Evolutionary conservation across 2,888 invertebrate species (phyloP), one percentile per base, ranked within the genome.

Genomic region (Drosophila fulvimacula): DNA sequence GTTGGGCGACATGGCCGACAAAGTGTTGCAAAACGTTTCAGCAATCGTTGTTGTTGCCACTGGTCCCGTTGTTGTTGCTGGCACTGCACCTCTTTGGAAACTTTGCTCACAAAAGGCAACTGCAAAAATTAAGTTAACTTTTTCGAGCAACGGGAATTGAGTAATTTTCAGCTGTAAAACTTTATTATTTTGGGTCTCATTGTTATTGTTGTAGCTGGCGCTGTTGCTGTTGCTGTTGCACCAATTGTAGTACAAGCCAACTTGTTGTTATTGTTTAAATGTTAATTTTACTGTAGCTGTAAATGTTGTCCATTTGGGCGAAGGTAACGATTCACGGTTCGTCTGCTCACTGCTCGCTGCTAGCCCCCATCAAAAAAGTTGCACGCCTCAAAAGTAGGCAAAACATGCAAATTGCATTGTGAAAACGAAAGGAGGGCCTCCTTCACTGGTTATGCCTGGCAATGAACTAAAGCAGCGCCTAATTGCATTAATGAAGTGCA

Each of bases 161-260:
- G 85, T 85, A 85, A 85, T 85, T 85, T 88, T 88, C 83, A 88
- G 83, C 86, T 81, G 88, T 85, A 81, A 84, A 88, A 84, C 86
- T 84, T 84, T 88, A 82, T 84, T 88, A 88, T 85, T 85, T 80
- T 76, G 58, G 61, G 41, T 53, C 71, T 39, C 73, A 70, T 53
- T 76, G 65, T 73, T 65, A 51, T 69, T 59, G 38, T 51, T 69
- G 32, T 34, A 58, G 38, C n/a, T 41, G 36, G 10, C 17, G 60
- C 56, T 70, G 58, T 2, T 2, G 41, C 9, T 49, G 34, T 2
- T 9, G 41, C 5, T 70, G 58, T 60, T 76, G 71, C 81, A 75
- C 58, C 87, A 81, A 81, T 82, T 82, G 87, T 81, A 62, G 64
- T 76, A 79, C 82, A 87, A 72, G 87, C 82, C 65, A 82, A 84